These are phyloP conservation scores for Dicyrtoma fusca DNA, from an alignment of 2,888 invertebrate species.

Conservation along the genomic window DNA sequence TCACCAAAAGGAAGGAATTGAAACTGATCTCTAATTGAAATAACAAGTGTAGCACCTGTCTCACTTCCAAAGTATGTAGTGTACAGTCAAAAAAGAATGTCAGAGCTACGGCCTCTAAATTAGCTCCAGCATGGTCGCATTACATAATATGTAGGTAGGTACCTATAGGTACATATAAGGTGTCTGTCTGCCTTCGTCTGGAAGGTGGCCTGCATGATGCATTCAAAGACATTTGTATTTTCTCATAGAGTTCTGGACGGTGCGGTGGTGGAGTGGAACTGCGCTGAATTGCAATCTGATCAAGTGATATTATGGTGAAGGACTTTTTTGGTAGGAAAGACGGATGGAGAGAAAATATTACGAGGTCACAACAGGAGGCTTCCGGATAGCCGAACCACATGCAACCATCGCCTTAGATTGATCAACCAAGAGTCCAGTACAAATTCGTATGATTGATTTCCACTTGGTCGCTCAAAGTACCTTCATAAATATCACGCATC, in stretches of 20 bases:
- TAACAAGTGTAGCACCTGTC: constrained; percentile 27
- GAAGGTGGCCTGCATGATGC: no score
- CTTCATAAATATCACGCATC: constrained; percentile 38
- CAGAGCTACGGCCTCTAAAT: no score
- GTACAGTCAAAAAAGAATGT: no score
- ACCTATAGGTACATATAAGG: no score
- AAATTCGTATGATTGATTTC: constrained; percentile 47
- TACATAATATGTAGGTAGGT: no score
- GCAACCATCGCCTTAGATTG: constrained; percentile 27
- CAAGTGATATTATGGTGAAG: not conserved
- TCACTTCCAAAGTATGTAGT: not conserved
- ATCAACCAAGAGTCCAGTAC: constrained; percentile 30
- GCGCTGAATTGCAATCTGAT: no score
- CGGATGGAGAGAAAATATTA: constrained; percentile 25
- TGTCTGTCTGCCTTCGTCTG: no score
- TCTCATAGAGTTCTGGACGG: no score
- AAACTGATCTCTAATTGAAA: constrained; percentile 45
- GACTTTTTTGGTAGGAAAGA: constrained; percentile 8
- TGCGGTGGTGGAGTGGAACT: no score
- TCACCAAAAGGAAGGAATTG: constrained; percentile 27
- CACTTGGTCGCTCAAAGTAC: constrained; percentile 39
- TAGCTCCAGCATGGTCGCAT: no score
- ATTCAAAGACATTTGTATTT: no score
- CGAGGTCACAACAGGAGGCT: constrained; percentile 45
- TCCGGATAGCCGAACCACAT: constrained; percentile 26